phyloP scores from a whole-genome alignment of 2,888 invertebrate genomes.

The Resseliella maxima region DNA sequence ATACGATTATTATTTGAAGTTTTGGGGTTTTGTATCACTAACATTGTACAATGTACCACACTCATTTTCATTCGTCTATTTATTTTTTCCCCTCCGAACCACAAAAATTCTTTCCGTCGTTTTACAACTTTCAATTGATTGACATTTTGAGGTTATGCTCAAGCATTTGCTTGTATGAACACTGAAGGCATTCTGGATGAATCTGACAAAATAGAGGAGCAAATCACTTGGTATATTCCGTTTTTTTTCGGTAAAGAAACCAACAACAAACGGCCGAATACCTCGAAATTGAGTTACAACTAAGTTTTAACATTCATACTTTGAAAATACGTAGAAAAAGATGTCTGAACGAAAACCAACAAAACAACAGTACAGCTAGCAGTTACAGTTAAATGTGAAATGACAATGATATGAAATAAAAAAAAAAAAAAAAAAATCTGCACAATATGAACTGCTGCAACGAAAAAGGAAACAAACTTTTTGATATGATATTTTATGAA shows the following conservation, averaged over 20 bases:
- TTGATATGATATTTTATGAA: background rate
- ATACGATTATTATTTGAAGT: conserved; percentile 37
- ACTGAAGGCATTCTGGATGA: background rate
- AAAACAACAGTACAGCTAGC: background rate
- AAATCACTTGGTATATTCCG: background rate
- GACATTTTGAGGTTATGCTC: conserved; percentile 13
- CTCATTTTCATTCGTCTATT: no score
- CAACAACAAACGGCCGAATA: background rate
- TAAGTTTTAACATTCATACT: background rate
- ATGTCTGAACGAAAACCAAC: background rate
- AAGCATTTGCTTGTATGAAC: background rate
- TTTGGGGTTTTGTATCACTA: background rate
- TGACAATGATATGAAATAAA: background rate
- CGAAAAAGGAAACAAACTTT: background rate
- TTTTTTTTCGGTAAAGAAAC: background rate
- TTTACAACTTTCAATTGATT: conserved; percentile 48
- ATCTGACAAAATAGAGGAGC: background rate
- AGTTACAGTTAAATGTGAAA: background rate
- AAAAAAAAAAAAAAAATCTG: background rate
- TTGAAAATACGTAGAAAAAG: background rate
- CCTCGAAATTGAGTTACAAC: background rate
- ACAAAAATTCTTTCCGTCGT: background rate
- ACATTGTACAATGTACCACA: background rate
- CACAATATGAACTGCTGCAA: background rate
- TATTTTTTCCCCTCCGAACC: no score